A percentile compares a stretch with the other conserved stretches of the same genome.
Evolutionary conservation across 2,888 invertebrate species (phyloP).

Genomic region (Rutpela maculata): DNA sequence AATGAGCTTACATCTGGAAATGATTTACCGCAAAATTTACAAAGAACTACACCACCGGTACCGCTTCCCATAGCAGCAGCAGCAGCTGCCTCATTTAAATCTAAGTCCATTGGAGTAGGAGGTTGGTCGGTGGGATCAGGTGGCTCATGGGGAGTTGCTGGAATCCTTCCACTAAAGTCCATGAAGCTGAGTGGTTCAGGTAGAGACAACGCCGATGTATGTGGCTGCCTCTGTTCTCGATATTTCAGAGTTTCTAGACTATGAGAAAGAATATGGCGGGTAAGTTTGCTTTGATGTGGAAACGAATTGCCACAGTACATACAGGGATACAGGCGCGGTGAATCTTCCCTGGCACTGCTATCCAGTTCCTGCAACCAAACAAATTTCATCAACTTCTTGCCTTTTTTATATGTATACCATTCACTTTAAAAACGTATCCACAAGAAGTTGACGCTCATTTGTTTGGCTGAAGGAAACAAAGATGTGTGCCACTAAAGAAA

Average conservation of each 20-base stretch:
- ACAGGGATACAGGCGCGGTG: constrained; percentile 82
- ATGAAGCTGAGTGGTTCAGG: constrained; percentile 69
- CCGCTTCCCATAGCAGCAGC: constrained; percentile 83
- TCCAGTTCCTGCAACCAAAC: constrained; percentile 93
- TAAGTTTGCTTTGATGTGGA: constrained; percentile 93
- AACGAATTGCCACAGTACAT: constrained; percentile 93
- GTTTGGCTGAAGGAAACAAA: constrained; percentile 77
- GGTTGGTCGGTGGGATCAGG: constrained; percentile 75
- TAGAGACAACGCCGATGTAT: constrained; percentile 74
- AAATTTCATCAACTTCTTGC: constrained; percentile 94
- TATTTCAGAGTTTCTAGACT: constrained; percentile 92
- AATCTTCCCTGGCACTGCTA: constrained; percentile 58
- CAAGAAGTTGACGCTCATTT: constrained; percentile 94
- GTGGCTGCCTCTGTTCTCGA: constrained; percentile 80
- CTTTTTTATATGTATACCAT: constrained; percentile 11
- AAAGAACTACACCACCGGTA: constrained; percentile 82
- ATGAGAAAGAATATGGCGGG: constrained; percentile 92
- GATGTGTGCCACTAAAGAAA: constrained; percentile 63
- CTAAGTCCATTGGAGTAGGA: constrained; percentile 78
- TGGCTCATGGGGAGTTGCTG: constrained; percentile 70
- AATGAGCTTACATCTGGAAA: constrained; percentile 93
- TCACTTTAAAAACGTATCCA: constrained; percentile 69
- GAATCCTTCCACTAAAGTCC: constrained; percentile 72
- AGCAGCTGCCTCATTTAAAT: constrained; percentile 79
- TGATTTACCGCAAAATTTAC: constrained; percentile 95